Conservation (phyloP, 2,888 invertebrate genomes). For the Allolobophora icterica region DNA sequence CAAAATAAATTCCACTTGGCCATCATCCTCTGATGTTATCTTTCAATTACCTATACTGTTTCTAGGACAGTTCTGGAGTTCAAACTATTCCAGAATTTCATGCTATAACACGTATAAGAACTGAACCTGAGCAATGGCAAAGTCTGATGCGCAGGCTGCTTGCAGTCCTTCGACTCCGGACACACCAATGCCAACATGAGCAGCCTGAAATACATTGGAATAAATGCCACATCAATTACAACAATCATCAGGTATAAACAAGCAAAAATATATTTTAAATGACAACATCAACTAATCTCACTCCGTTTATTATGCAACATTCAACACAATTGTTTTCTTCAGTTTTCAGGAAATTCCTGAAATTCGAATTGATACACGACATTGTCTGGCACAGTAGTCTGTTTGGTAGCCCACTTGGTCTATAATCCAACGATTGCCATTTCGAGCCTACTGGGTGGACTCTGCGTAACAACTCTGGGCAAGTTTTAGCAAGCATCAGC, state of each 20-base stretch:
- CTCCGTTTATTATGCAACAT: not conserved
- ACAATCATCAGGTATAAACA: not conserved
- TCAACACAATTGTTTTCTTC: not conserved
- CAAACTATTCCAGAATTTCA: too few species aligned
- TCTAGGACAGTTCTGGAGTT: too few species aligned
- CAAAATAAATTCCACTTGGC: too few species aligned
- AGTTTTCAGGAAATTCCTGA: not conserved
- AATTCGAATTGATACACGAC: too few species aligned
- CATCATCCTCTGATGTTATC: too few species aligned
- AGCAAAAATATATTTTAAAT: not conserved
- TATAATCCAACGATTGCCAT: too few species aligned
- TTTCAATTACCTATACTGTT: too few species aligned
- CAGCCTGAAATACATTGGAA: constrained; percentile 71
- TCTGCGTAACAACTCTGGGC: too few species aligned
- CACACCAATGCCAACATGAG: constrained; percentile 95
- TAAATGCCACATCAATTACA: not conserved
- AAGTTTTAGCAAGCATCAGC: too few species aligned
- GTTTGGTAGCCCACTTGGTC: too few species aligned
- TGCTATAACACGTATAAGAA: not conserved
- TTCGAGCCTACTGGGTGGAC: too few species aligned
- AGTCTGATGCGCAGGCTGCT: constrained; percentile 98
- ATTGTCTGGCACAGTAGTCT: too few species aligned
- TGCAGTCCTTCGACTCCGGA: constrained; percentile 98
- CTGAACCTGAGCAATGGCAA: constrained; percentile 88
- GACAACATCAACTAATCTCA: not conserved